Base-by-base conservation (phyloP, 2,888 invertebrate genomes). In the Eupeodes latifasciatus region DNA sequence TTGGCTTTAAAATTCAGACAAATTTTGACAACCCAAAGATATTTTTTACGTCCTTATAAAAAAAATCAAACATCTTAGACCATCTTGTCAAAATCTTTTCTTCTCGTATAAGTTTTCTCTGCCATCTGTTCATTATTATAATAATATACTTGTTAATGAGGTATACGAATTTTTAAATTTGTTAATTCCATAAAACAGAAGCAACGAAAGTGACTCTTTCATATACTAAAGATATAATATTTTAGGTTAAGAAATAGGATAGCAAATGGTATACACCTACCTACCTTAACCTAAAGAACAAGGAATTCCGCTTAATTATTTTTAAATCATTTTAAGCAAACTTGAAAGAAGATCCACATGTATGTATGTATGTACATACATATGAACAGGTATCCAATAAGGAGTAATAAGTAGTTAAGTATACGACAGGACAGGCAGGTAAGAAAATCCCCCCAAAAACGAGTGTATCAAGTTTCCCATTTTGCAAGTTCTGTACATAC, bases 231-330 rank as follows among this genome's bases (percentile, higher is more conserved):
- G 12, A 62, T 27, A 59, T 36, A 11, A 51, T 16, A 44, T 40
- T 40, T 40, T 40, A 40, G 40, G 40, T 40, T 40, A 36, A 47
- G 59, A n/a, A 27, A 71, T 55, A 55, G 62, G 71, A 72, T 72
- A 64, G 77, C 64, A 75, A 85, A 72, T 72, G 79, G 72, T 78
- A 85, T 79, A 71, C 79, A 59, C 14, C 3, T 14, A 57, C 27
- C 1, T 5, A 57, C 40, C 5, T 40, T 40, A 3, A 40, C 40
- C 5, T 40, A 40, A 27, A 7, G 40, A 7, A 40, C 5, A 77
- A 82, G 89, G 89, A 89, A 89, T 85, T 89, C 81, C 79, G 78
- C 89, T 85, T 89, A 89, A 89, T 89, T 89, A 89, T 89, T 89
- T 89, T 89, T 85, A 75, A 85, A 88, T 88, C 78, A 85, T 75